Base-by-base conservation (phyloP, 2,888 invertebrate genomes). In the Drosophila setosimentum region DNA sequence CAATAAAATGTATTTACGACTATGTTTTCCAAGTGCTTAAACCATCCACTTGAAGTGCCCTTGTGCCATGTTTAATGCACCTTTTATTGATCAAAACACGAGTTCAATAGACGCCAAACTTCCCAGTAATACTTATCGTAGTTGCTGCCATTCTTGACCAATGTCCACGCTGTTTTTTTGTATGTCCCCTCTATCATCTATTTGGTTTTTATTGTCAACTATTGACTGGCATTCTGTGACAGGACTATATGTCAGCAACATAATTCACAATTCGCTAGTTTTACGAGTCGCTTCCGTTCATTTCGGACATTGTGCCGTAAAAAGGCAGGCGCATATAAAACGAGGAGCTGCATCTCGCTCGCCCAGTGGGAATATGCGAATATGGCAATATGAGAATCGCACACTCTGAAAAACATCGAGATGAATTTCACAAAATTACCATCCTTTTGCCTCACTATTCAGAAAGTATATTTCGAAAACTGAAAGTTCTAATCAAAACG, bases 221-320 rank as follows among this genome's bases (percentile, higher is more conserved):
- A 88, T 87, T 87, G 89, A 83, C 90, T 86, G 82, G 51, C 82
- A 63, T 66, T 82, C 64, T 71, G 68, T 83, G 66, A 73, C 78
- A 71, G 80, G 70, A 68, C 85, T 84, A 82, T 87, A 87, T 84
- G 89, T 89, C 78, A 82, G 84, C 76, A 84, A 88, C 89, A 90
- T 92, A 91, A 92, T 91, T 91, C 91, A 92, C 91, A 91, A 92
- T 92, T 91, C 91, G 91, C 91, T 92, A 91, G 91, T 92, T 91
- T 91, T 91, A 91, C 91, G 91, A 91, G 88, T 85, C 84, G 90
- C 85, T 91, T 92, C 91, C 91, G 92, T 91, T 84, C 90, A 80
- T 80, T 75, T 83, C 77, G 75, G 75, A 73, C 83, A 70, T 77
- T 87, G 75, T 81, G 84, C 79, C 85, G 85, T 85, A 88, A 85